Conservation (phyloP, 1,140 invertebrate species). For the Bombus terrestris region DNA sequence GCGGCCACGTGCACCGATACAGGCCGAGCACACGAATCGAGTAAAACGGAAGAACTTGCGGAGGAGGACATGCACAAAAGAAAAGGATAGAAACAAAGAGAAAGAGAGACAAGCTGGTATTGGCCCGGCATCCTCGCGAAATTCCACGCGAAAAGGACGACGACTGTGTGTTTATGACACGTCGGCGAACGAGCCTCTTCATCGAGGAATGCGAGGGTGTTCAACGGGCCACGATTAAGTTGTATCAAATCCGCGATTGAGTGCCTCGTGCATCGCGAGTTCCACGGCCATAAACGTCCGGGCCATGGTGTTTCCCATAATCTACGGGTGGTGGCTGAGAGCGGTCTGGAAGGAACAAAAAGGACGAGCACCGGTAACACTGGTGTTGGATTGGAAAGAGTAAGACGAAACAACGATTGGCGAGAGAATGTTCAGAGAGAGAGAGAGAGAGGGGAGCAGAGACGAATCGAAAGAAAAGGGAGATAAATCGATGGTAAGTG, state of each 20-base stretch:
- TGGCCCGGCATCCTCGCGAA: conserved; percentile 32
- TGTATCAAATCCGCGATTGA: conserved; percentile 77
- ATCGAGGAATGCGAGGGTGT: conserved; percentile 61
- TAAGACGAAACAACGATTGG: not conserved
- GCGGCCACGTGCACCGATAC: conserved; percentile 40
- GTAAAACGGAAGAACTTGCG: not conserved
- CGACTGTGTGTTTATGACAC: conserved; percentile 58
- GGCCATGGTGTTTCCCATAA: conserved; percentile 72
- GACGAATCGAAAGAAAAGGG: too few species aligned
- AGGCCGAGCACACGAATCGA: not conserved
- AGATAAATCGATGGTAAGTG: too few species aligned
- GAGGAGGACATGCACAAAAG: not conserved
- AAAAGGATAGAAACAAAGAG: not conserved
- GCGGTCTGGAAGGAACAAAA: conserved; percentile 39
- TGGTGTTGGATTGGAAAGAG: not conserved
- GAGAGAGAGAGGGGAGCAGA: not conserved
- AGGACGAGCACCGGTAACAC: conserved; percentile 15
- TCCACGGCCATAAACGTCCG: conserved; percentile 73
- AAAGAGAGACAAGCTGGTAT: conserved; percentile 5
- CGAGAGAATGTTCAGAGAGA: not conserved
- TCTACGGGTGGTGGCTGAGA: conserved; percentile 61
- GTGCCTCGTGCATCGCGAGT: conserved; percentile 70
- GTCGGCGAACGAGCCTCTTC: conserved; percentile 9
- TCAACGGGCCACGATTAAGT: conserved; percentile 74
- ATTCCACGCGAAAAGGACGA: conserved; percentile 49